phyloP scores from a whole-genome alignment of 2,113 vertebrate genomes.

The Sander vitreus region DNA sequence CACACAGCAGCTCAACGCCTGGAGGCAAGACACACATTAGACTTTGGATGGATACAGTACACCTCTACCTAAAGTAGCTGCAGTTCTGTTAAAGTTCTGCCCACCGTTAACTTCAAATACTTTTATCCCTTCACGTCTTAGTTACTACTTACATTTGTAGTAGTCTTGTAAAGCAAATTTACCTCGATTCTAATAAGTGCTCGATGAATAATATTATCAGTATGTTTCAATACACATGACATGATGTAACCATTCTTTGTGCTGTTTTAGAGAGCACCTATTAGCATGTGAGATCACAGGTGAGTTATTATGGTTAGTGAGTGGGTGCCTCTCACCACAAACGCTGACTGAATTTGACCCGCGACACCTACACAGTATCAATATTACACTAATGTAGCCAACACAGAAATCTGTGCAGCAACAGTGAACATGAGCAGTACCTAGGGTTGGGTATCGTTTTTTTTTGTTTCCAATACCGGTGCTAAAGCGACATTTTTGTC shows the following conservation, averaged over 20 bases:
- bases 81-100: not conserved
- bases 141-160: not conserved
- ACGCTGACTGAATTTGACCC: conserved; percentile 59
- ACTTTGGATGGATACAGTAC: not conserved
- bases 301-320: conserved; percentile 73
- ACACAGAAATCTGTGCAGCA: conserved; percentile 55
- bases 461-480: too few relatives aligned
- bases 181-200: not conserved
- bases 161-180: not conserved
- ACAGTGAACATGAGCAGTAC: conserved; percentile 37
- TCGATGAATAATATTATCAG: not conserved
- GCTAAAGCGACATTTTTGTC: too few relatives aligned
- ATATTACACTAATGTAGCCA: conserved; percentile 60
- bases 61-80: too few relatives aligned
- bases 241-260: conserved; percentile 59
- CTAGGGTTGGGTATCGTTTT: too few relatives aligned
- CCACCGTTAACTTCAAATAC: not conserved
- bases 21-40: not conserved
- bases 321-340: conserved; percentile 76
- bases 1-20: conserved; percentile 97
- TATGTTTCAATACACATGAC: conserved; percentile 28
- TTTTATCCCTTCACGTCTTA: not conserved
- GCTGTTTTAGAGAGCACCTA: conserved; percentile 53
- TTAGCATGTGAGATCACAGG: conserved; percentile 73
- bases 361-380: conserved; percentile 71